Evolutionary conservation across 1,140 invertebrate genomes (phyloP).

Genomic region (Drosophila murphyi): DNA sequence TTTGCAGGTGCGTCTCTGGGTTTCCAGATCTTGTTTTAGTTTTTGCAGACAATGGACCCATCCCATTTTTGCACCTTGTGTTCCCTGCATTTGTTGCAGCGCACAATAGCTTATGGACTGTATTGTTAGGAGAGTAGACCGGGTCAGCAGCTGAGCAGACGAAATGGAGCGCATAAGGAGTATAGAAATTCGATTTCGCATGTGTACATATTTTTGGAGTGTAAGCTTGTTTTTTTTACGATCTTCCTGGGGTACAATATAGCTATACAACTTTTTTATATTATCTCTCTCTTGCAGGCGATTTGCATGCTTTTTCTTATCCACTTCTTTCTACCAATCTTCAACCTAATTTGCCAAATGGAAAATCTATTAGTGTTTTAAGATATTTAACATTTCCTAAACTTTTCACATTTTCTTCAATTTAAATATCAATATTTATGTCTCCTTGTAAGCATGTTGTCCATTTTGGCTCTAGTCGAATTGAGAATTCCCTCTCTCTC

Average conservation of each 20-base stretch:
- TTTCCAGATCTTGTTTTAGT: conserved; percentile 28
- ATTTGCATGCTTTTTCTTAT: too few species aligned
- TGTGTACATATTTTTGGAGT: background rate
- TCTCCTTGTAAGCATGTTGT: background rate
- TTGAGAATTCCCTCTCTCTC: background rate
- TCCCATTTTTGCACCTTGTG: conserved; percentile 84
- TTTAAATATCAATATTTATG: background rate
- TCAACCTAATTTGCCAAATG: too few species aligned
- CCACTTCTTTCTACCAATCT: too few species aligned
- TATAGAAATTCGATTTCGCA: background rate
- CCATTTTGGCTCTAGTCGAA: background rate
- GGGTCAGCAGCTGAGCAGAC: conserved; percentile 33
- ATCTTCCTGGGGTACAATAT: too few species aligned
- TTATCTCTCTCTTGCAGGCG: background rate
- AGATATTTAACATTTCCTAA: too few species aligned
- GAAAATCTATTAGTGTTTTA: too few species aligned
- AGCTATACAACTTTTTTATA: too few species aligned
- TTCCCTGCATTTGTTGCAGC: conserved; percentile 41
- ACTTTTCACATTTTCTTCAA: too few species aligned
- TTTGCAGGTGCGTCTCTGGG: conserved; percentile 58
- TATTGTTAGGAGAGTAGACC: conserved; percentile 48
- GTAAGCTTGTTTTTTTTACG: background rate
- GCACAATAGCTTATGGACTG: conserved; percentile 42
- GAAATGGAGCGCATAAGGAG: conserved; percentile 29
- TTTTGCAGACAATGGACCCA: conserved; percentile 63